A percentile compares a stretch with the other conserved stretches of the same genome.
Evolutionary conservation across 1,140 invertebrate species (phyloP).

Genomic region (Harpegnathos saltator): DNA sequence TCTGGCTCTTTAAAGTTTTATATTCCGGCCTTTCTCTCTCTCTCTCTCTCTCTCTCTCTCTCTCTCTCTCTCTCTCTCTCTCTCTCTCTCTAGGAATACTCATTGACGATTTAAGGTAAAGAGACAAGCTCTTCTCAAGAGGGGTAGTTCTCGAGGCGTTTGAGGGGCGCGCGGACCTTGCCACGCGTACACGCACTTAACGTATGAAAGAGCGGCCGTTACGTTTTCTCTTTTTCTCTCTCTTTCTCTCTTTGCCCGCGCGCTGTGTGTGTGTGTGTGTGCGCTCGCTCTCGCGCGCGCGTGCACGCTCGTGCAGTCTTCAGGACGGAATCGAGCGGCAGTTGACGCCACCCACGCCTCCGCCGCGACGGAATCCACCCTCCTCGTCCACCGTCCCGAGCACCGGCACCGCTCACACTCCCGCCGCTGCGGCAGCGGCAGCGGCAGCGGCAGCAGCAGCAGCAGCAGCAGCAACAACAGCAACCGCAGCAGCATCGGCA

Average conservation of each 20-base stretch:
- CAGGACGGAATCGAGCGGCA: slow-evolving; percentile 86
- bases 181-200: slow-evolving; percentile 51
- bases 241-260: slow-evolving; percentile 36
- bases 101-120: too few relatives aligned
- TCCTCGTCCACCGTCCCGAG: slow-evolving; percentile 66
- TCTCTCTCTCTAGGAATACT: too few relatives aligned
- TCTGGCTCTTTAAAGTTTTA: too few relatives aligned
- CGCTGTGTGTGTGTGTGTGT: slow-evolving; percentile 25
- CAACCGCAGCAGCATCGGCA: slow-evolving; percentile 36
- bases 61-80: too few relatives aligned
- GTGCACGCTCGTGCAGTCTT: slow-evolving; percentile 81
- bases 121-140: neutral
- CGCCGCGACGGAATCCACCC: slow-evolving; percentile 81
- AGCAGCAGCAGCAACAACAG: slow-evolving; percentile 25
- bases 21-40: too few relatives aligned
- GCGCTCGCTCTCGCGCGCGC: slow-evolving; percentile 59
- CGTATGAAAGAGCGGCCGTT: slow-evolving; percentile 69
- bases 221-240: slow-evolving; percentile 55
- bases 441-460: slow-evolving; percentile 18
- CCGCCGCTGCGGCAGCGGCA: slow-evolving; percentile 39
- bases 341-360: slow-evolving; percentile 86
- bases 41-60: too few relatives aligned
- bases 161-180: slow-evolving; percentile 34
- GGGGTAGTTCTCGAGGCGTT: slow-evolving; percentile 28
- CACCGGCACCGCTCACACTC: slow-evolving; percentile 58